A percentile compares a stretch with the other conserved stretches of the same genome.
Evolutionary conservation across 2,113 vertebrate genomes (phyloP).

Genomic region (Plecotus auritus): DNA sequence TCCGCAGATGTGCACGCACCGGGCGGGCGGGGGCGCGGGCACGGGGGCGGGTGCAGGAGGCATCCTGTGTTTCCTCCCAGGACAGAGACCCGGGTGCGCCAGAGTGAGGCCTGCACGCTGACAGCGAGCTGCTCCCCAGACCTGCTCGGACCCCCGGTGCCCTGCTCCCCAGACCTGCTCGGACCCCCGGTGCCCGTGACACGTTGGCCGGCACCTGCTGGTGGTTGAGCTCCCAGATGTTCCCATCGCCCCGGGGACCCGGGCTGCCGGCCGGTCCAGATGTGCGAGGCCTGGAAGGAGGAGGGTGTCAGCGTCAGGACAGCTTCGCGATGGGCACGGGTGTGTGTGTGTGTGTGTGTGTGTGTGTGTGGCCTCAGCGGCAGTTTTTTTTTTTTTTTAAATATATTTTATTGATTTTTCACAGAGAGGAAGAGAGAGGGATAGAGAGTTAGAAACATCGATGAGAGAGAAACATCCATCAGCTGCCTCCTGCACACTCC

Average conservation of each 20-base stretch:
- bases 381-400: too few relatives aligned
- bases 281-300: conserved; percentile 77
- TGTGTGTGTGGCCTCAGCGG: not conserved
- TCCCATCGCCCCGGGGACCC: conserved; percentile 69
- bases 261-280: conserved; percentile 77
- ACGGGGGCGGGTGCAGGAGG: conserved; percentile 70
- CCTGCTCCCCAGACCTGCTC: conserved; percentile 80
- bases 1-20: conserved; percentile 65
- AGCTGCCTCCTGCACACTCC: too few relatives aligned
- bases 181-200: conserved; percentile 83
- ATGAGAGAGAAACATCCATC: too few relatives aligned
- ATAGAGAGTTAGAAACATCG: too few relatives aligned
- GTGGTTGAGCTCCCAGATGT: conserved; percentile 83
- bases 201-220: conserved; percentile 76
- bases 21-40: too few relatives aligned
- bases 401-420: too few relatives aligned
- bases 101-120: too few relatives aligned
- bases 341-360: too few relatives aligned
- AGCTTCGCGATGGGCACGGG: not conserved
- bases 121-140: conserved; percentile 68
- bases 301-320: conserved; percentile 78
- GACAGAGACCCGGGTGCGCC: conserved; percentile 68
- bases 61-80: conserved; percentile 77
- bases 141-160: conserved; percentile 81
- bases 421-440: too few relatives aligned